A percentile compares a stretch with the other conserved stretches of the same genome.
These are phyloP conservation scores for Bombyx mandarina DNA, from an alignment of 1,140 invertebrate genomes.

Conservation along the genomic window DNA sequence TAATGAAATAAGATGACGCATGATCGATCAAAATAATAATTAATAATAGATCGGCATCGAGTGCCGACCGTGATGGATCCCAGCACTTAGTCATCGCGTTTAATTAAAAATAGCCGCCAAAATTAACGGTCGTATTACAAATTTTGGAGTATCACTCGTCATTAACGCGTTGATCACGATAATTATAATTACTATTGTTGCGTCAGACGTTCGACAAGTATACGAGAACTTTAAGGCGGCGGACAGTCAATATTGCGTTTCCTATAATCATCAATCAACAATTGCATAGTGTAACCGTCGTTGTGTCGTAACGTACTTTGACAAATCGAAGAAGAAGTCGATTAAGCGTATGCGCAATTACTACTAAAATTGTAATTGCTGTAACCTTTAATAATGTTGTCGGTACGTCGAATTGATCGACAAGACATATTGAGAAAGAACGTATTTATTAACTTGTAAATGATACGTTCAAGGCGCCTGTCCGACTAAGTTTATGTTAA, in stretches of 20 bases:
- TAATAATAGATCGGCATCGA: constrained; percentile 60
- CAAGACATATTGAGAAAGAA: too few relatives aligned
- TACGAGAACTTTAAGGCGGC: not conserved
- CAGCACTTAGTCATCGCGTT: constrained; percentile 66
- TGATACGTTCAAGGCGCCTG: too few relatives aligned
- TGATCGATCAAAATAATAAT: constrained; percentile 70
- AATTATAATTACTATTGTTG: constrained; percentile 31
- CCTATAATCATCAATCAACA: constrained; percentile 18
- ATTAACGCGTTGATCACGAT: constrained; percentile 35
- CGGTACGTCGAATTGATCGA: too few relatives aligned
- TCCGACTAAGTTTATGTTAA: too few relatives aligned
- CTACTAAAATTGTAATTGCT: constrained; percentile 9
- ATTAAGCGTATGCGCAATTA: constrained; percentile 12
- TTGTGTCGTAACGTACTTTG: constrained; percentile 14
- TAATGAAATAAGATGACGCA: constrained; percentile 62
- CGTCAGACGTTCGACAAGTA: constrained; percentile 11
- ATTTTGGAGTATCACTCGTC: constrained; percentile 38
- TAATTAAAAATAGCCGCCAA: constrained; percentile 64
- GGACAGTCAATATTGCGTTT: constrained; percentile 27
- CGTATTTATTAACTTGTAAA: too few relatives aligned
- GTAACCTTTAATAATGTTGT: constrained; percentile 8
- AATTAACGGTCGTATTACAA: constrained; percentile 61
- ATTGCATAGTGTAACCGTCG: constrained; percentile 5
- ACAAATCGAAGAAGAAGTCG: constrained; percentile 15
- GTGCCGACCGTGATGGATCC: constrained; percentile 56